Evolutionary conservation across 2,888 invertebrate genomes (phyloP), one percentile per base, ranked within the genome.

Genomic region (Callinectes sapidus): DNA sequence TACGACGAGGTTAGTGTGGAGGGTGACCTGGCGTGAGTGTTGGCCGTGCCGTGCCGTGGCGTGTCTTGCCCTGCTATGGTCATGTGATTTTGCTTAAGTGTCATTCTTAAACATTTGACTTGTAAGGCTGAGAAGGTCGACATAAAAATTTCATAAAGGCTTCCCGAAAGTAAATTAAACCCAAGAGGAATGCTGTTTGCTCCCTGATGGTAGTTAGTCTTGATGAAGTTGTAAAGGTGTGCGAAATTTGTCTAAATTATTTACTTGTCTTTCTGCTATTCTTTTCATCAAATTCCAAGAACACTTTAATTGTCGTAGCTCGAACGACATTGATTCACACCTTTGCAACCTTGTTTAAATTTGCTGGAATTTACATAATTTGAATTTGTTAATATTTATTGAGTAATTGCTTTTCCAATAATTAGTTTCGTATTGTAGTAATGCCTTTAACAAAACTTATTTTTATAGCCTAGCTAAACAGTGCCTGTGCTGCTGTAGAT

Each of bases 1-100:
- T 2, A 86, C 42, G 93, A 93, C 32, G 91, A 93, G 91, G 93
- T 93, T 39, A 55, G 91, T 42, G n/a, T 32, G n/a, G 35, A 87
- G 28, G 55, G 39, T 18, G 66, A 6, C 18, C 32, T 10, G 81
- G 35, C 28, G 35, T 32, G 71, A 77, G 16, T 32, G 35, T 81
- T 81, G 35, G 35, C 81, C 35, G 35, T 35, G 35, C 32, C 35
- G n/a, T 71, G 28, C n/a, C 23, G 71, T n/a, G 71, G 71, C 71
- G 71, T 28, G 81, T 18, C 35, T 81, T 81, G 35, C 35, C 35
- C 81, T 81, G 81, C 35, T 81, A 35, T 81, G 71, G 71, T n/a
- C n/a, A 71, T 28, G 71, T 71, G 13, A 81, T 81, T 81, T 81
- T 28, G 81, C 81, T 81, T 81, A 8, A n/a, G 32, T 16, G 35